A percentile compares a stretch with the other conserved stretches of the same genome.
These are phyloP conservation scores for Ceratina australensis DNA, from an alignment of 1,140 invertebrate genomes.

Conservation along the genomic window DNA sequence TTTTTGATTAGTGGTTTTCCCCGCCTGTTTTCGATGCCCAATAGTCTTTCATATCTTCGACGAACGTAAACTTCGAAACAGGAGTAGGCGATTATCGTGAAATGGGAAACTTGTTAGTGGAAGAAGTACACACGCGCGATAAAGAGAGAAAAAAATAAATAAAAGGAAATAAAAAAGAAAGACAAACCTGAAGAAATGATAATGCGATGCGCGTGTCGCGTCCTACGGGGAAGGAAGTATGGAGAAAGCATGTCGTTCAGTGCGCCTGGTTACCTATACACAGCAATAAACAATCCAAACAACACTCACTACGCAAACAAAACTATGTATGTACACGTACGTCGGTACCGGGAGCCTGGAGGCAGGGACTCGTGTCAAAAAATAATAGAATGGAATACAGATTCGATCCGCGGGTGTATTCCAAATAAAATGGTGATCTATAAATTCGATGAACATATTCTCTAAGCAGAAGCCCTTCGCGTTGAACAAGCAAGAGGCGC, in stretches of 20 bases:
- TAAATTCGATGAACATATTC: not conserved
- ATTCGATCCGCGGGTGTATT: no score
- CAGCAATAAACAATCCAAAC: constrained; percentile 76
- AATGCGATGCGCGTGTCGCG: constrained; percentile 74
- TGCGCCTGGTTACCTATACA: constrained; percentile 78
- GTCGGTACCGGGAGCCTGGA: no score
- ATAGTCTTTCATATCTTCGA: no score
- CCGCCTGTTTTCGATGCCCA: no score
- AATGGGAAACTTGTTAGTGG: not conserved
- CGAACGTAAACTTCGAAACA: constrained; percentile 1
- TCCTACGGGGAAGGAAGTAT: constrained; percentile 62
- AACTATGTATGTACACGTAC: not conserved
- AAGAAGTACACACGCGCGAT: constrained; percentile 45
- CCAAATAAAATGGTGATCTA: not conserved
- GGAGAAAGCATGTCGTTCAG: constrained; percentile 75
- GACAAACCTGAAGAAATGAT: constrained; percentile 75
- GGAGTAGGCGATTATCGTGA: not conserved
- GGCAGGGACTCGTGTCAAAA: no score
- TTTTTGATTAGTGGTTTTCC: no score
- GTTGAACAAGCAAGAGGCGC: constrained; percentile 3
- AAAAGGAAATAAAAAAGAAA: constrained; percentile 64
- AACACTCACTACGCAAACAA: constrained; percentile 70
- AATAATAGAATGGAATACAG: not conserved
- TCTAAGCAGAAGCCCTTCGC: constrained; percentile 26
- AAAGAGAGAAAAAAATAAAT: constrained; percentile 64